Evolutionary conservation across 2,888 invertebrate species (phyloP), one percentile per base, ranked within the genome.

Genomic region (Schizaphis graminum): DNA sequence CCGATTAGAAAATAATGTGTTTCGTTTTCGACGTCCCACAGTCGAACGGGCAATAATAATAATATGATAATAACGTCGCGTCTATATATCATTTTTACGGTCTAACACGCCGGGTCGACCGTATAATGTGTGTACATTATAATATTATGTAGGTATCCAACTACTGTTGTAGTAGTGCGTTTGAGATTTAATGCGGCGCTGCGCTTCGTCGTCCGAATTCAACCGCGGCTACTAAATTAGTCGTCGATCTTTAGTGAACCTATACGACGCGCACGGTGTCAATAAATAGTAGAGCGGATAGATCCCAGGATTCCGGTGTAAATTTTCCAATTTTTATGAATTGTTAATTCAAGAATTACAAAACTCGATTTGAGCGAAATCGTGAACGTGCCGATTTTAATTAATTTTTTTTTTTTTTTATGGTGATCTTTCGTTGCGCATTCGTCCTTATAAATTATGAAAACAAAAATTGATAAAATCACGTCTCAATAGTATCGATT

Each of bases 1-100:
- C 77, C 77, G 35, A 77, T 77, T 77, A 77, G 77, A 77, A 35
- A 77, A 77, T 77, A 41, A 77, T 77, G 77, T 21, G 35, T 77
- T 35, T 77, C 35, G 77, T 77, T 77, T 77, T 77, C 35, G 77
- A 35, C 35, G 77, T 77, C 35, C 77, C 77, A 77, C 77, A 77
- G 77, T 35, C 77, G 77, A 41, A 41, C 77, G 77, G 77, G 35
- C 77, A 77, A 35, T 77, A 35, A 77, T 77, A 28, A 67, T n/a
- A n/a, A 67, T n/a, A 53, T 16, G 67, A 67, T n/a, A n/a, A 67
- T 35, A 41, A 77, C 21, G 77, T 77, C 77, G 8, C 77, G 21
- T 35, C 77, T 35, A 77, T 77, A 8, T 41, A 77, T 77, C 77
- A 77, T 77, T 77, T 77, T 77, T 77, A 77, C 77, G 77, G 77